Evolutionary conservation across 64 coral and sea anemone species (phyloP).

Genomic region (Hydrozoanthus tunicans): DNA sequence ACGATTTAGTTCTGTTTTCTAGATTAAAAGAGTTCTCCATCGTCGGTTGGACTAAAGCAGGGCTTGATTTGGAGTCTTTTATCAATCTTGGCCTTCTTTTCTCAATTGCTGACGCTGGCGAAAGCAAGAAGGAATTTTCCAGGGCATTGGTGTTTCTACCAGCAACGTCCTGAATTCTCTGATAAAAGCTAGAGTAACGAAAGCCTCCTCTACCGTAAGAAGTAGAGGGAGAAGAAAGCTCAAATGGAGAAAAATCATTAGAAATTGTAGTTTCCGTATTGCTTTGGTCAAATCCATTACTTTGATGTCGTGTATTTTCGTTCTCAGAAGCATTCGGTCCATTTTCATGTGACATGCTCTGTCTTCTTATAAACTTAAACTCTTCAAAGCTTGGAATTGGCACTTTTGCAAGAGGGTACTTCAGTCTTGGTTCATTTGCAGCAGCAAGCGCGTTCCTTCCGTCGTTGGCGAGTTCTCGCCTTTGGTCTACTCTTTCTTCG

Average conservation of each 20-base stretch:
- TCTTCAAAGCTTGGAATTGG: conserved; percentile 86
- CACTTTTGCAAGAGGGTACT: conserved; percentile 69
- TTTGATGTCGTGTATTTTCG: background rate
- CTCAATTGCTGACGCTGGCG: background rate
- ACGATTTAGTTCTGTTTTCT: background rate
- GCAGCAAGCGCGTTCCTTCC: background rate
- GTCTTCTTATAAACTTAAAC: conserved; percentile 67
- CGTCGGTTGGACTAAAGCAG: conserved; percentile 1
- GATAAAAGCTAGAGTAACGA: background rate
- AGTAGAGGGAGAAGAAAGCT: background rate
- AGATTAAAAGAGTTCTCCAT: background rate
- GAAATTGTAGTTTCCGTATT: background rate
- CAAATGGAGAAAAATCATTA: background rate
- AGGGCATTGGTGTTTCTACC: conserved; percentile 12
- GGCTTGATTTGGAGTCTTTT: conserved; percentile 34
- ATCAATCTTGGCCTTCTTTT: conserved; percentile 26
- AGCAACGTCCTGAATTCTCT: conserved; percentile 11
- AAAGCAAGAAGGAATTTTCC: background rate
- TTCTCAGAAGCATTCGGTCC: background rate
- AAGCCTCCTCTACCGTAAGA: background rate
- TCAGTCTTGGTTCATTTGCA: conserved; percentile 6
- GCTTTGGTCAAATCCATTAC: background rate
- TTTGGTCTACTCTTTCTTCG: background rate
- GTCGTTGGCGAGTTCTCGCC: background rate
- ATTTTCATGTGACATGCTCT: conserved; percentile 2